These are phyloP conservation scores for Torymus texanus DNA, from an alignment of 2,888 invertebrate genomes.

Conservation along the genomic window DNA sequence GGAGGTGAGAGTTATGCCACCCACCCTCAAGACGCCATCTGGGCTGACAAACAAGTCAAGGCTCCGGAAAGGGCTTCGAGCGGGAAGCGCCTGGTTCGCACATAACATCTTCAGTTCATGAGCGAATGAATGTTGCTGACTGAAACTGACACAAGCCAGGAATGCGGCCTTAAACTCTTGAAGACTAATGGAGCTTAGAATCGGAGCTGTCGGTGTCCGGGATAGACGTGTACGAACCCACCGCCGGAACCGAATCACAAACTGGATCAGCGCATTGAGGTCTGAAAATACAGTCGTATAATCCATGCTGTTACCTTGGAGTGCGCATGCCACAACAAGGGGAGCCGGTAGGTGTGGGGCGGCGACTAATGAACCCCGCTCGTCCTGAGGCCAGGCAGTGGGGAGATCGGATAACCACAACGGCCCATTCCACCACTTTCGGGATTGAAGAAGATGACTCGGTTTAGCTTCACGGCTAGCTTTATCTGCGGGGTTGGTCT, in stretches of 20 bases:
- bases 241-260: background rate
- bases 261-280: background rate
- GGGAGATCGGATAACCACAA: no score
- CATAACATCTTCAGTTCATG: background rate
- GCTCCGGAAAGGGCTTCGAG: background rate
- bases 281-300: background rate
- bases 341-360: no score
- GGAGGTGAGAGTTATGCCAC: no score
- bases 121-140: background rate
- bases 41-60: background rate
- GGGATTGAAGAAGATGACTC: no score
- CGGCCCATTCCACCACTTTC: no score
- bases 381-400: no score
- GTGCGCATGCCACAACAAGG: background rate
- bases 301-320: background rate
- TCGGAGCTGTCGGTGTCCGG: background rate
- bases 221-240: no score
- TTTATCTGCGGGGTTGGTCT: background rate
- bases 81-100: background rate
- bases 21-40: no score
- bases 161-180: slow-evolving; percentile 1
- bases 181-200: background rate
- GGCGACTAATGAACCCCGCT: no score
- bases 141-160: background rate
- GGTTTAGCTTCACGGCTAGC: background rate